Percentiles rank a stretch among this genome's conserved stretches.
Conservation (phyloP, 2,888 invertebrate genomes). For the Lasioglossum marginatum region DNA sequence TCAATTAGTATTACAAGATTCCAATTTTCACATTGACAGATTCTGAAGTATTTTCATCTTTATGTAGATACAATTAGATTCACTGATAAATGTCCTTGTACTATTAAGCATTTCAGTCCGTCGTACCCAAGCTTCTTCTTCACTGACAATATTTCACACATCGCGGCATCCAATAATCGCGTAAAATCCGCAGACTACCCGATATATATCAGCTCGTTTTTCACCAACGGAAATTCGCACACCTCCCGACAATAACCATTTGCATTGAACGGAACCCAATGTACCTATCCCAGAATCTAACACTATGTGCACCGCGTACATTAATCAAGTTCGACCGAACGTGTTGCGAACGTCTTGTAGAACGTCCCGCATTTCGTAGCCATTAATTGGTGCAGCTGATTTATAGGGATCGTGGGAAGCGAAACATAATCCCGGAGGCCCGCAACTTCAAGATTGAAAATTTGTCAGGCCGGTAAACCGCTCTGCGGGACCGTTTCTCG, state of each 20-base stretch:
- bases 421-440: conserved; percentile 3
- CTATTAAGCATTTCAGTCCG: neutral
- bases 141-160: neutral
- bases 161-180: neutral
- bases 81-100: neutral
- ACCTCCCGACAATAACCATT: neutral
- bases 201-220: neutral
- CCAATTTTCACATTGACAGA: no score
- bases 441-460: conserved; percentile 36
- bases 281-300: neutral
- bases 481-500: conserved; percentile 14
- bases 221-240: neutral
- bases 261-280: neutral
- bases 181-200: neutral
- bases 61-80: neutral
- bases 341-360: neutral
- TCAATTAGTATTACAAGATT: no score
- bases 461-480: conserved; percentile 23
- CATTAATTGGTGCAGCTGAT: conserved; percentile 23
- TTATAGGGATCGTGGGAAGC: conserved; percentile 6
- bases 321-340: conserved; percentile 1
- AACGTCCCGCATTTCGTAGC: conserved; percentile 10
- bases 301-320: neutral
- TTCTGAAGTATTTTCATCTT: no score
- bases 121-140: neutral